phyloP scores from a whole-genome alignment of 2,797 vertebrate genomes.

The Enteromius viviparus region DNA sequence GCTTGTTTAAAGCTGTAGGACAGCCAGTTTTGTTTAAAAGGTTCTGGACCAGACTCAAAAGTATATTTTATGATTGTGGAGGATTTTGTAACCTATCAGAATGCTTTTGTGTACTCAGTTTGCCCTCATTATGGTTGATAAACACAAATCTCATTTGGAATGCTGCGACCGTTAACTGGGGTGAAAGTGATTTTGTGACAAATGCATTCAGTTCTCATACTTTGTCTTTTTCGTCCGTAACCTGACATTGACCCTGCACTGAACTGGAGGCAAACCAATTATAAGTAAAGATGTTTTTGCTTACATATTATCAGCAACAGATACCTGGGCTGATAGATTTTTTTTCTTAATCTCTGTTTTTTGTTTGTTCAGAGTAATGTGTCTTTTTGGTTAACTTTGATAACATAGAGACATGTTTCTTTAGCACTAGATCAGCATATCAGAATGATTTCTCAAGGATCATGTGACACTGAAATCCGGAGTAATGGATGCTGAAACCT shows the following conservation, averaged over 20 bases:
- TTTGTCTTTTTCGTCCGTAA: slow-evolving; percentile 10
- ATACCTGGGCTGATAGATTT: background rate
- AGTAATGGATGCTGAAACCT: background rate
- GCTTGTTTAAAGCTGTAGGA: background rate
- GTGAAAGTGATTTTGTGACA: slow-evolving; percentile 9
- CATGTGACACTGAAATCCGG: background rate
- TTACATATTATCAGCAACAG: too few species aligned
- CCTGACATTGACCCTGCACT: slow-evolving; percentile 5
- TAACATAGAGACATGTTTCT: background rate
- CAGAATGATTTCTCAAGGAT: background rate
- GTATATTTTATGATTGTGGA: background rate
- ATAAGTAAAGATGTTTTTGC: background rate
- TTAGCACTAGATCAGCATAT: slow-evolving; percentile 4
- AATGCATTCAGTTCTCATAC: background rate
- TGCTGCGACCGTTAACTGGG: slow-evolving; percentile 5
- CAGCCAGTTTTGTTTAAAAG: slow-evolving; percentile 6
- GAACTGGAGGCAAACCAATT: background rate
- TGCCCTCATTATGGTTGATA: slow-evolving; percentile 20
- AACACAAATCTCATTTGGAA: slow-evolving; percentile 4
- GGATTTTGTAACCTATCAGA: background rate
- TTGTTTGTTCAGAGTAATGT: background rate
- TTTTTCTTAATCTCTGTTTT: background rate
- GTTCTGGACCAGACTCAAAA: background rate
- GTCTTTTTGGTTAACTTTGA: background rate
- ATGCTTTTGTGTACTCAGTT: background rate